Evolutionary conservation across 2,113 vertebrate species (phyloP).

Genomic region (Poeciliopsis prolifica): DNA sequence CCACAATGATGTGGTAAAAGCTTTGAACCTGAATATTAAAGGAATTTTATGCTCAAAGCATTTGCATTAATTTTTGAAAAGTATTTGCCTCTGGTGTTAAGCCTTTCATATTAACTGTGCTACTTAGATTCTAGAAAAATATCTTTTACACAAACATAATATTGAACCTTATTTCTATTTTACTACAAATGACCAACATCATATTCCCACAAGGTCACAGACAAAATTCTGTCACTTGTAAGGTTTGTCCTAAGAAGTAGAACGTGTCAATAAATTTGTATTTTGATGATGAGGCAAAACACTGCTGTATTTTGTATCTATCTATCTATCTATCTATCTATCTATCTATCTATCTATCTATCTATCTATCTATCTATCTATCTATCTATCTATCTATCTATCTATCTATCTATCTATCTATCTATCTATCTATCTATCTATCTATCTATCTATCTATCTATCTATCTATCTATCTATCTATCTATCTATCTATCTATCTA

Average conservation of each 20-base stretch:
- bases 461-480: too few relatives aligned
- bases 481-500: too few relatives aligned
- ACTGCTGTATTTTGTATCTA: too few relatives aligned
- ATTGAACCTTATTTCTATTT: neutral
- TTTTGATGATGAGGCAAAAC: too few relatives aligned
- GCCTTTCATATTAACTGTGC: neutral
- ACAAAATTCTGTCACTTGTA: neutral
- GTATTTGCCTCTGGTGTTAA: neutral
- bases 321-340: too few relatives aligned
- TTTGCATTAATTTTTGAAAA: neutral
- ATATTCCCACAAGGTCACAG: neutral
- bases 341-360: too few relatives aligned
- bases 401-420: too few relatives aligned
- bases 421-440: too few relatives aligned
- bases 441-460: too few relatives aligned
- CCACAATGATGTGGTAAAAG: slow-evolving; percentile 13
- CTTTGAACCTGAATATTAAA: slow-evolving; percentile 2
- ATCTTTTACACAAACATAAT: neutral
- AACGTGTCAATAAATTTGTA: too few relatives aligned
- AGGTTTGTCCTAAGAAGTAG: neutral
- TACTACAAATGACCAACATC: neutral
- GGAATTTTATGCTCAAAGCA: neutral
- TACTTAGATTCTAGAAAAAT: neutral
- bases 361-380: too few relatives aligned
- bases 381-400: too few relatives aligned